Conservation (phyloP, 2,797 vertebrate species). For the Anguilla anguilla region DNA sequence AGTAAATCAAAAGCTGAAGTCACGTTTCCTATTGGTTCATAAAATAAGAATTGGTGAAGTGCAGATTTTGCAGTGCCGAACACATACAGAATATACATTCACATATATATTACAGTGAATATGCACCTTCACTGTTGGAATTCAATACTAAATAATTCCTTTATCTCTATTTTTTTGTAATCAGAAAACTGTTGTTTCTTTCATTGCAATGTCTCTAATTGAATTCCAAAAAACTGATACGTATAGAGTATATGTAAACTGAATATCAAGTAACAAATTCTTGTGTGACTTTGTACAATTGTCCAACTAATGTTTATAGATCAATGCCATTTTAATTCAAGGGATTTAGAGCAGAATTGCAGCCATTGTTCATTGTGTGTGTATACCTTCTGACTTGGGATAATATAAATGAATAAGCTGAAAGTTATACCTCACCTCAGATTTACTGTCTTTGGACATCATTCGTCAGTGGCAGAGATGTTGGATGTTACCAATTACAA, state of each 20-base stretch:
- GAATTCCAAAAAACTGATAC: not conserved
- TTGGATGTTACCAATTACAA: not conserved
- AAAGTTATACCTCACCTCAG: slow-evolving; percentile 31
- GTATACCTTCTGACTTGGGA: not conserved
- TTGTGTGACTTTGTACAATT: not conserved
- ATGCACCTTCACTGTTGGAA: not conserved
- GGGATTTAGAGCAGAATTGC: not conserved
- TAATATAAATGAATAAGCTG: slow-evolving; percentile 8
- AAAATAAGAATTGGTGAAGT: not conserved
- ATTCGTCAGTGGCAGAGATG: not conserved
- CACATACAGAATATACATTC: not conserved
- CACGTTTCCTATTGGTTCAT: not conserved
- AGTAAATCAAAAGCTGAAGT: not conserved
- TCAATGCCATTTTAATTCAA: too few relatives aligned
- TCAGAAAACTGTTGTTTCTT: not conserved
- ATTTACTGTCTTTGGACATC: not conserved
- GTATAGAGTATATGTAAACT: not conserved
- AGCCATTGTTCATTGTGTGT: not conserved
- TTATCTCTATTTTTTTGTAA: not conserved
- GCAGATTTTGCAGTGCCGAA: not conserved
- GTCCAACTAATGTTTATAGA: not conserved
- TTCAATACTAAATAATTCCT: not conserved
- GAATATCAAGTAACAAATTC: not conserved
- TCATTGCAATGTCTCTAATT: not conserved
- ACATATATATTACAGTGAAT: not conserved